These are phyloP conservation scores for Psammodynastes pulverulentus DNA, from an alignment of 2,113 vertebrate genomes.

Conservation along the genomic window DNA sequence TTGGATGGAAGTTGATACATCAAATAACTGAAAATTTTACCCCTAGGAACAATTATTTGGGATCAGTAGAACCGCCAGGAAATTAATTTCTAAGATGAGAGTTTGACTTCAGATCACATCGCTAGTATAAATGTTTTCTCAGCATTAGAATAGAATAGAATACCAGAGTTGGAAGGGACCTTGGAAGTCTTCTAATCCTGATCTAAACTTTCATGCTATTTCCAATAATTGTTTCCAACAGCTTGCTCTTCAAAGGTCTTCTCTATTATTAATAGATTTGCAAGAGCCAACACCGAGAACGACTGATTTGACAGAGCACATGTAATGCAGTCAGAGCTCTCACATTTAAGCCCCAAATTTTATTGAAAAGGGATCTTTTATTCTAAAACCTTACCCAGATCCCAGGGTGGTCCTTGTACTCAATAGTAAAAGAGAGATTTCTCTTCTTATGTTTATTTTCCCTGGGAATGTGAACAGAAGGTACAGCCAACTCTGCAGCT, in stretches of 20 bases:
- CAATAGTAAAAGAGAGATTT: background rate
- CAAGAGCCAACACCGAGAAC: background rate
- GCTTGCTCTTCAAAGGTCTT: background rate
- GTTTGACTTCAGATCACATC: background rate
- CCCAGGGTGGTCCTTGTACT: background rate
- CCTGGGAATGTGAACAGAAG: background rate
- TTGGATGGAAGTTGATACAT: background rate
- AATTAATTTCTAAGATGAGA: background rate
- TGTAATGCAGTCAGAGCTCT: background rate
- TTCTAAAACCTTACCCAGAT: background rate
- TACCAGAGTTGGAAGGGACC: background rate
- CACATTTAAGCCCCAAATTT: background rate
- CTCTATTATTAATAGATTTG: background rate
- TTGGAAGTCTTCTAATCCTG: background rate
- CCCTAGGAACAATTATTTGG: background rate
- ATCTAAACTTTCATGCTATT: background rate
- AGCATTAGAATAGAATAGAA: background rate
- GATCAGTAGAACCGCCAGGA: background rate
- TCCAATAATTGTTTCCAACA: background rate
- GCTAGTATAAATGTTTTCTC: background rate
- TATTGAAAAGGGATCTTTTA: background rate
- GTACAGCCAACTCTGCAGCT: background rate
- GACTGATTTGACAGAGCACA: background rate
- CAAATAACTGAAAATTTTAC: background rate
- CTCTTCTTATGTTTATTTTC: background rate